Conservation (phyloP, 2,113 vertebrate genomes). For the Nothoprocta pentlandii region DNA sequence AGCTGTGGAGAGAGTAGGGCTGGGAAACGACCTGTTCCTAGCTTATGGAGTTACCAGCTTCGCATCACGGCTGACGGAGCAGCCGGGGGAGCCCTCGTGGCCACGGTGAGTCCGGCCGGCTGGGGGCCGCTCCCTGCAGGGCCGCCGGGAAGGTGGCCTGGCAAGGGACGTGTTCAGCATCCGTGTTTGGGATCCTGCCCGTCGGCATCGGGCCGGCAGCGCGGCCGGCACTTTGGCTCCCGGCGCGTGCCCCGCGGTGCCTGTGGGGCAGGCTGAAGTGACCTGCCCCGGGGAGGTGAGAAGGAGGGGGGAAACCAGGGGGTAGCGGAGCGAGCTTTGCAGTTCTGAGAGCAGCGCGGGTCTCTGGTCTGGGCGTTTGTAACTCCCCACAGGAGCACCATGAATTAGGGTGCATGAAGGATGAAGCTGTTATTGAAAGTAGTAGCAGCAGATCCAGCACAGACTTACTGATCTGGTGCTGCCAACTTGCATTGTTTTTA, state of each 20-base stretch:
- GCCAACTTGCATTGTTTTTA: not conserved
- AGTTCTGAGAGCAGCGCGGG: not conserved
- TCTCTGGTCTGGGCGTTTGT: constrained; percentile 4
- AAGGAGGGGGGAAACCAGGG: not conserved
- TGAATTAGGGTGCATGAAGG: constrained; percentile 15
- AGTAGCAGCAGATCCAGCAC: not conserved
- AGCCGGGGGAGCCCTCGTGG: too few species aligned
- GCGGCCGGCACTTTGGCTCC: not conserved
- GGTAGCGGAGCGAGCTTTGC: not conserved
- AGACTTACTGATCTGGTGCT: constrained; percentile 4
- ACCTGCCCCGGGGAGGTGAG: not conserved
- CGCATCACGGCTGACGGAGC: too few species aligned
- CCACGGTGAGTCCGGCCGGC: not conserved
- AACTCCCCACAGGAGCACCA: constrained; percentile 20
- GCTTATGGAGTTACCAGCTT: not conserved
- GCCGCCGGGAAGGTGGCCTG: constrained; percentile 61
- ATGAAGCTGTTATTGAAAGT: constrained; percentile 14
- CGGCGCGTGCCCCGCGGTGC: constrained; percentile 4
- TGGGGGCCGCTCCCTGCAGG: constrained; percentile 69
- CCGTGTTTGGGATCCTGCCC: constrained; percentile 52
- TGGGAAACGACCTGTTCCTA: rapidly evolving
- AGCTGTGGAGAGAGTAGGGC: not conserved
- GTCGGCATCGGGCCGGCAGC: constrained; percentile 22
- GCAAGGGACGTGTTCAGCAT: constrained; percentile 62
- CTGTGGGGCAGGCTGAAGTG: not conserved